Evolutionary conservation across 2,888 invertebrate species (phyloP), one percentile per base, ranked within the genome.

Genomic region (Palloptera scutellata): DNA sequence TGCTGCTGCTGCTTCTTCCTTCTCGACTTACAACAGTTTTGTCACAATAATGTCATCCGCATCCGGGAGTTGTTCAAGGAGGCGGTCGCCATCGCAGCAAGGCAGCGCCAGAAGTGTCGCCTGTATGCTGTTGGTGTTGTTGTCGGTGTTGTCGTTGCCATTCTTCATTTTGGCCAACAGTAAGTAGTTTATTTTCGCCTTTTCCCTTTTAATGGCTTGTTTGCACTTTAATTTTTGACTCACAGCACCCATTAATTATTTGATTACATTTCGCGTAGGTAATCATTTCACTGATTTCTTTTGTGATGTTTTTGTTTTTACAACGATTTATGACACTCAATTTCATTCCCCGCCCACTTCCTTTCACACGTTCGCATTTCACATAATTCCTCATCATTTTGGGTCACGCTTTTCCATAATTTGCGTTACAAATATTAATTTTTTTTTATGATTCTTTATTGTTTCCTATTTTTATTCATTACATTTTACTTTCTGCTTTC

Each of bases 101-200:
- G 6, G 6, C 6, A 30, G 6, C 30, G 30, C 30, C 30, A 30
- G 30, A 30, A 30, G 64, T 45, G 12, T 64, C 30, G 40, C 48
- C 51, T 64, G 64, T 41, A 57, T 64, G 57, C 19, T 41, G 54
- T 66, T 66, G 48, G 60, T 53, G 43, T 41, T 64, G 42, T 58
- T 64, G 58, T 59, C 53, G 8, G 51, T 58, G 1, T 58, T 64
- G 53, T 58, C 64, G 20, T 15, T 64, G 59, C 64, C 64, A 43
- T 64, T 64, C 59, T 58, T 64, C 52, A 64, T 58, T 58, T 51
- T 51, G 20, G 64, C 64, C 52, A 64, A 64, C 58, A 58, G 64
- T 64, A 64, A 64, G 64, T 59, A 52, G 52, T 58, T 41, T 52
- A 13, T 51, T 58, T 17, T 9, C 41, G 12, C n/a, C 45, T 40